Evolutionary conservation across 2,113 vertebrate genomes (phyloP).

Genomic region (Upupa epops): DNA sequence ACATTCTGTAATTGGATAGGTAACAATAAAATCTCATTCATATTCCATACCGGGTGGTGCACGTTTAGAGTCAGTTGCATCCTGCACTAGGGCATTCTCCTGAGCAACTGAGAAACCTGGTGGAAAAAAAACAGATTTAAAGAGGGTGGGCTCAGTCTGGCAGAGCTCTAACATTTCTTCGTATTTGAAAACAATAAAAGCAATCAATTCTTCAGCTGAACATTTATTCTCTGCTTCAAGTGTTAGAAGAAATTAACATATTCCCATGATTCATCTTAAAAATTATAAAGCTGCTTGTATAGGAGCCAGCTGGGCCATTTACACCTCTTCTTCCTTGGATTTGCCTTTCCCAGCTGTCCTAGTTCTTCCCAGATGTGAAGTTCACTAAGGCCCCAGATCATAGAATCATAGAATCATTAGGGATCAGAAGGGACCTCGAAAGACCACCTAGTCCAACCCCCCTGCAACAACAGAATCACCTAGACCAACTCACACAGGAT

Average conservation of each 20-base stretch:
- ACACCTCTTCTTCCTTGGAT: background rate
- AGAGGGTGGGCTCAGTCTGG: background rate
- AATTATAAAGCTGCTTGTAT: background rate
- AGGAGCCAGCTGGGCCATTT: background rate
- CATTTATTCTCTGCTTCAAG: background rate
- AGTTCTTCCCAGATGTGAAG: background rate
- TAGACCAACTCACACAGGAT: no score
- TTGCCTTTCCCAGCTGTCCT: background rate
- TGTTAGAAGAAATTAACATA: background rate
- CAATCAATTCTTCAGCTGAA: background rate
- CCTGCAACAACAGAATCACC: no score
- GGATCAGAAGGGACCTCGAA: no score
- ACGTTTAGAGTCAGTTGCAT: background rate
- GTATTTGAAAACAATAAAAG: background rate
- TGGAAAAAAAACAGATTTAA: background rate
- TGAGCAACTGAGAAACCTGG: background rate
- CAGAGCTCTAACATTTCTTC: rapidly evolving
- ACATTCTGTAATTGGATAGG: background rate
- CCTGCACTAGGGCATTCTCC: background rate
- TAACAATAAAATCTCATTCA: background rate
- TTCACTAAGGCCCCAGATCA: background rate
- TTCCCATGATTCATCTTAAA: background rate
- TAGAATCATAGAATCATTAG: no score
- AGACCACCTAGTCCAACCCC: no score
- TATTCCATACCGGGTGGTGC: background rate